Base-by-base conservation (phyloP, 2,113 vertebrate species). In the Motacilla tschutschensis region DNA sequence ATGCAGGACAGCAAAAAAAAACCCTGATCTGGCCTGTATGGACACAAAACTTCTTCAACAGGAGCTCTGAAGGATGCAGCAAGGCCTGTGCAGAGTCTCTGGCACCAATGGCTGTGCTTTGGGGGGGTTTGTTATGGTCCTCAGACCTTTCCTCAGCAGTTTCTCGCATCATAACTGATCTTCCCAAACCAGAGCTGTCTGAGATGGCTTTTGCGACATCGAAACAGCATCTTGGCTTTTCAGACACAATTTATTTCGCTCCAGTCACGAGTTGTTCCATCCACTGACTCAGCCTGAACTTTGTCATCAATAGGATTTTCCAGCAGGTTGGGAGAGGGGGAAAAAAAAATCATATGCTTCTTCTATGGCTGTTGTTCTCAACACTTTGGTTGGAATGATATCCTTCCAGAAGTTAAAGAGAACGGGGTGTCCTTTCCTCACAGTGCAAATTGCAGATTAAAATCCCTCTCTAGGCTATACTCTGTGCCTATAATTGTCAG, bases 221-320 rank as follows among this genome's bases (percentile, higher is more conserved):
- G 17, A 76, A 86, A 50, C n/a, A 74, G 48, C 8, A 18, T 29
- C 66, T 70, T 59, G 75, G 70, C 54, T 82, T 87, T 63, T 88
- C 53, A 87, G 83, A 63, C 26, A 65, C 57, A 66, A 78, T 80
- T 92, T 66, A 63, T 87, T 92, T 84, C 0, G 0, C 78, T 89
- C 35, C 57, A 65, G 33, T 74, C 79, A 28, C 54, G 80, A 93
- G 80, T 78, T 3, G 38, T 51, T 75, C 44, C 60, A 62, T 59
- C 60, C 43, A 64, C 57, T 84, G 51, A 82, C 64, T 91, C 90
- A 89, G 46, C 57, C 33, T 91, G 83, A 92, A 86, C 89, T 87
- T 83, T 59, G n/a, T 62, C 86, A 82, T 60, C 72, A 74, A 28
- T 12, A 69, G 55, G 50, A 86, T 74, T 93, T 93, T 87, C 58